These are phyloP conservation scores for Acleris emargana DNA, from an alignment of 2,888 invertebrate genomes.

Conservation along the genomic window DNA sequence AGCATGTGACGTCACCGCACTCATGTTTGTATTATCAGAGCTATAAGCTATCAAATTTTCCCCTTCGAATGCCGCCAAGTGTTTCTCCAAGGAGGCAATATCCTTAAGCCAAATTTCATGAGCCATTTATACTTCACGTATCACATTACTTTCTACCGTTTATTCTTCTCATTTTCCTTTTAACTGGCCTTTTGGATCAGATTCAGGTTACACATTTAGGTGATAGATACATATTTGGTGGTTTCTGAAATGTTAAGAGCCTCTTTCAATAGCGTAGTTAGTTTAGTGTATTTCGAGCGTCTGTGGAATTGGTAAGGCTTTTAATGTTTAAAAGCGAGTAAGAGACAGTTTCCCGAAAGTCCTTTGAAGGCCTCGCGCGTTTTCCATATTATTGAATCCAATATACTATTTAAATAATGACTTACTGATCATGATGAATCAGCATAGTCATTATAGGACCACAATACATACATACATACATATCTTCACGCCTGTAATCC, in stretches of 20 bases:
- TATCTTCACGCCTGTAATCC: no score
- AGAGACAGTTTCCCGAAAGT: no score
- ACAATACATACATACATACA: no score
- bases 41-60: conserved; percentile 78
- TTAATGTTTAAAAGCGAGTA: no score
- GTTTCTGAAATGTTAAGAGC: conserved; percentile 9
- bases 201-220: conserved; percentile 42
- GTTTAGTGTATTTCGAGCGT: background rate
- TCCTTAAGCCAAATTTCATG: conserved; percentile 80
- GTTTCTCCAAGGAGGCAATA: conserved; percentile 74
- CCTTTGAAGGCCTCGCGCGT: no score
- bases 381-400: no score
- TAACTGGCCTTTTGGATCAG: conserved; percentile 38
- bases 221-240: conserved; percentile 38
- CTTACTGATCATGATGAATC: no score
- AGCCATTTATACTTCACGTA: conserved; percentile 70
- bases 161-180: conserved; percentile 57
- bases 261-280: conserved; percentile 11
- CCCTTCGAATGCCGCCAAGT: conserved; percentile 64
- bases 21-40: conserved; percentile 62
- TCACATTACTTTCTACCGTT: conserved; percentile 65
- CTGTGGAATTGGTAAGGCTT: no score
- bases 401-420: no score
- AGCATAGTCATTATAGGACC: no score
- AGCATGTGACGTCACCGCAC: conserved; percentile 56